Evolutionary conservation across 2,888 invertebrate species (phyloP), one percentile per base, ranked within the genome.

Genomic region (Cantharis rufa): DNA sequence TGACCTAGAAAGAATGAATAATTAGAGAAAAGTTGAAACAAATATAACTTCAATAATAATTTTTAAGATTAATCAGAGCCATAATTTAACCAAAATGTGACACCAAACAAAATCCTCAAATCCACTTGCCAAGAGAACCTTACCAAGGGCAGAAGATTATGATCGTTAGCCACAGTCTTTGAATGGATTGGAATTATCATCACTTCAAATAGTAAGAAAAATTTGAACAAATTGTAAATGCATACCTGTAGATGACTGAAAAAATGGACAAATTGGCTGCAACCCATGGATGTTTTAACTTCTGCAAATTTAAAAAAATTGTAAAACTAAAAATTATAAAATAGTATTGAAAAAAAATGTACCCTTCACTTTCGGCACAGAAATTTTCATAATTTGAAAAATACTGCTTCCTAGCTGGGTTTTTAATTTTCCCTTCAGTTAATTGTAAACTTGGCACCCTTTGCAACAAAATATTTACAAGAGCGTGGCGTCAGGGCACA

Each of bases 401-500:
- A 80, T 72, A 66, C 85, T 86, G 87, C 84, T 87, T 87, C 87
- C 86, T 87, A 86, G 85, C 82, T 84, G 86, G 69, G 85, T 84
- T 64, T 78, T 80, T 84, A 80, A 78, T 68, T 85, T 69, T 84
- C 75, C 85, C 48, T 48, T n/a, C 2, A n/a, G 48, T 48, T 48
- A 48, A 48, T 48, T 48, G n/a, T 48, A 48, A 32, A 48, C 48
- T 48, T 48, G 48, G 48, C 48, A 48, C 48, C n/a, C 48, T 48
- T 48, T 48, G 48, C n/a, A 48, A 48, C 48, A 48, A 48, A 48
- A 48, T n/a, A 9, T 7, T 48, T n/a, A 99, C 98, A 85, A 99
- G 94, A 81, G 99, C 99, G 89, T 99, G 99, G 92, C 99, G 99
- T 98, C 97, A 84, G 99, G 92, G 90, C 99, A 99, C 87, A 99